These are phyloP conservation scores for Cyprinodon tularosa DNA, from an alignment of 2,113 vertebrate genomes.

Conservation along the genomic window DNA sequence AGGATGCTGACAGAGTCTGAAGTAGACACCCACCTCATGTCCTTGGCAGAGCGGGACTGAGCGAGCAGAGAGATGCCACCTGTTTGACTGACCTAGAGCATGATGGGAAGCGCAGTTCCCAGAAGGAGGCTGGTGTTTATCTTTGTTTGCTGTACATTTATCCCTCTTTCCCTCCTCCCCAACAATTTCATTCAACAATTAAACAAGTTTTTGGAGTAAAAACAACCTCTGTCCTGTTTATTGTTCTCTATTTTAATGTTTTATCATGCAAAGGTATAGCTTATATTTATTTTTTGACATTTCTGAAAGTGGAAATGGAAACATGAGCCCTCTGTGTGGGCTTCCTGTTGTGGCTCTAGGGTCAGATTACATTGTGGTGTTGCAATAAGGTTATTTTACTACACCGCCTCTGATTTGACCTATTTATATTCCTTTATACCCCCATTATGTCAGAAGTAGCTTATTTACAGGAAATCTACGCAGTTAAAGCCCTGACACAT, in stretches of 20 bases:
- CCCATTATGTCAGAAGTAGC: conserved; percentile 45
- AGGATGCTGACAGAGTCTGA: conserved; percentile 94
- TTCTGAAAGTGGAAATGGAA: conserved; percentile 40
- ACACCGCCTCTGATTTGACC: conserved; percentile 42
- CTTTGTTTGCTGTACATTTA: conserved; percentile 78
- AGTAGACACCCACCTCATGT: conserved; percentile 90
- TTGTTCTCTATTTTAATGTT: background rate
- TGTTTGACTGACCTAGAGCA: conserved; percentile 57
- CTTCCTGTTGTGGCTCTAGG: conserved; percentile 70
- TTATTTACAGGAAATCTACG: conserved; percentile 17
- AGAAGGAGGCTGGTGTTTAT: conserved; percentile 57
- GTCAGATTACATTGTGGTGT: conserved; percentile 44
- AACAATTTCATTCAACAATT: conserved; percentile 74
- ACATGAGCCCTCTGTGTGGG: conserved; percentile 18
- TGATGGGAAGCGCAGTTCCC: conserved; percentile 68
- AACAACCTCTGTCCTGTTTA: background rate
- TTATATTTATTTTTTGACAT: conserved; percentile 23
- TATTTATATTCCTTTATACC: conserved; percentile 27
- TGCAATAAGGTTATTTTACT: conserved; percentile 31
- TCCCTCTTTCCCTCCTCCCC: conserved; percentile 30
- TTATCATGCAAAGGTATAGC: background rate
- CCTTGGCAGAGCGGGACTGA: conserved; percentile 95
- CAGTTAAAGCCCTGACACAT: background rate
- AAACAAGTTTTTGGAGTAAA: conserved; percentile 75
- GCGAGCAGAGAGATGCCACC: conserved; percentile 56